Base-by-base conservation (phyloP, 2,113 vertebrate species). In the Rhynchomys soricoides region DNA sequence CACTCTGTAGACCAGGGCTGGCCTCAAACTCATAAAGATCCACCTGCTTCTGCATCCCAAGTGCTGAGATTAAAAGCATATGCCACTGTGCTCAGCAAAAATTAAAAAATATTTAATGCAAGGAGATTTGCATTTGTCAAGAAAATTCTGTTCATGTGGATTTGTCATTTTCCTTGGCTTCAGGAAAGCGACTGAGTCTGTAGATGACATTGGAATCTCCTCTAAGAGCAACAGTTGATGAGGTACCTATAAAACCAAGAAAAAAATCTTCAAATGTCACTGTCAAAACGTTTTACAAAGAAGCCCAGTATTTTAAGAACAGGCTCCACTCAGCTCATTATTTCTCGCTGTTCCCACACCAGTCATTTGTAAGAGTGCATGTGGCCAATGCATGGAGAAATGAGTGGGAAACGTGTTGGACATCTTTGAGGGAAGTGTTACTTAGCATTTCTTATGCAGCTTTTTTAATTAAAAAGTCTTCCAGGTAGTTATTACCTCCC, bases 381-480 rank as follows among this genome's bases (percentile, higher is more conserved):
- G 0, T 40, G 43, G 66, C 50, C 57, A 75, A 55, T 73, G 45
- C 79, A 52, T 34, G 22, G 57, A 37, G 66, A 50, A 9, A 19
- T 66, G 40, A 82, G 6, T 57, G 74, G 26, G 34, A 40, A 87
- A n/a, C 0, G 4, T 40, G 29, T 24, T 22, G 26, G 91, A 45
- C 57, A 55, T 77, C 48, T 92, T 16, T 45, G 81, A 57, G 59
- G 73, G 31, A 37, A 57, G 26, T 92, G 50, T 55, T 82, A 12
- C 6, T 78, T 17, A 22, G 59, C 45, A 82, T 50, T 82, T 40
- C 48, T 45, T 62, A 29, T 3, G 16, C 26, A 86, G 15, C 68
- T 90, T 77, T 74, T 87, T 94, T 50, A 83, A 90, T 83, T 85
- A 66, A 15, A 40, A 71, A 87, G 90, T n/a, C 86, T 88, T 92